Base-by-base conservation (phyloP, 2,113 vertebrate genomes). In the Lepus timidus region DNA sequence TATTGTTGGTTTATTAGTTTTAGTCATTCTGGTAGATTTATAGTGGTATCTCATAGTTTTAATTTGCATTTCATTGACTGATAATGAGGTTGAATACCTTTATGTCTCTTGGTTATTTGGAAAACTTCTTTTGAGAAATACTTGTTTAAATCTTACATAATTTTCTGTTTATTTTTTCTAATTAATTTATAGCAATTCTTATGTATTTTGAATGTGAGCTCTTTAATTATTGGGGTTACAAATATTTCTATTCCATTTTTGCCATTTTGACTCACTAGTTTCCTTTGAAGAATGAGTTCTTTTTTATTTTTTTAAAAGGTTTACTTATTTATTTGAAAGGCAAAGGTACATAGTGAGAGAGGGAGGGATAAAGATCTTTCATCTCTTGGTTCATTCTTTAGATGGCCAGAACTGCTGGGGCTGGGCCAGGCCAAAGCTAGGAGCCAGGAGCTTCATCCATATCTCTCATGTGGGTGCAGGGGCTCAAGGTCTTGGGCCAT, bases 111-210 rank as follows among this genome's bases (percentile, higher is more conserved):
- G 68, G 14, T 76, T n/a, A 82, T 58, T 87, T 79, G 49, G 58
- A 55, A 52, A 68, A 62, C 6, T 8, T 80, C n/a, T 94, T 78
- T 81, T 81, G 36, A 74, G 49, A 91, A 74, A 55, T 91, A 49
- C 29, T 44, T 80, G 39, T 62, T 90, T 17, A 86, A 33, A 68
- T 68, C 29, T 91, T 81, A 16, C 6, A 67, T 36, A 68, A 4
- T 91, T 95, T 88, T 85, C 86, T 85, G 13, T 78, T 70, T 39
- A 17, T 44, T 67, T 81, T 23, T 81, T 52, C 44, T 67, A 65
- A 44, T 58, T 85, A 76, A 88, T 82, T 88, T 91, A 29, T 81
- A 51, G 22, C 74, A 36, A 49, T 95, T 86, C 14, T 64, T 83
- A 25, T 13, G 14, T 82, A 61, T 87, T 86, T 85, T 86, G 76